Base-by-base conservation (phyloP, 2,113 vertebrate species). In the Pycnonotus jocosus region DNA sequence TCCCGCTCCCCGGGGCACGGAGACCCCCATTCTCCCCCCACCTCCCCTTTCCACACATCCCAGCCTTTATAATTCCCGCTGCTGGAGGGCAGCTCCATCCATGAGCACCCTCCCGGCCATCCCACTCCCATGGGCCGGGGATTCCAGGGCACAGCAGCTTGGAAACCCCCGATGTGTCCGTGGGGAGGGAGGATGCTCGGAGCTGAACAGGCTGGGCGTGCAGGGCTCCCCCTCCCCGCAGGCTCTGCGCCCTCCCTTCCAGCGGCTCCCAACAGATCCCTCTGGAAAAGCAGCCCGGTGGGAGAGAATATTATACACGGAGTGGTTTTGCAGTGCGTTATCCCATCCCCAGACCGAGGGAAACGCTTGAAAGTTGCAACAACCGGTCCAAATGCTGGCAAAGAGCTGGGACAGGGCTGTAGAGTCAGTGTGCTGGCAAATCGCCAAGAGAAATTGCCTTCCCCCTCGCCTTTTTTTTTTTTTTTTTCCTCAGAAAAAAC, bases 101-200 rank as follows among this genome's bases (percentile, higher is more conserved):
- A 2, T 2, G 58, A 8, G 1, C 57, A 4, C 44, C 23, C 21
- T 35, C 44, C 25, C 27, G 35, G 58, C 45, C 31, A 14, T 27
- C 53, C 1, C 3, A 1, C 16, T 20, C 31, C 31, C 69, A 0
- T 10, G 18, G 54, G 57, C 51, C 9, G 6, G 60, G 12, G 4
- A 22, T n/a, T 0, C 0, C 23, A 2, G 60, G 60, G 50, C 50
- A 9, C 25, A 5, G 11, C 3, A 2, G 16, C 47, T 0, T 0
- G 6, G 78, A 25, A 22, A 51, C 1, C 28, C 31, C 60, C 1
- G 4, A 15, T 0, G 47, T 1, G 12, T 10, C 30, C 2, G 37
- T 3, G 50, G 17, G 31, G 30, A 51, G 15, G 35, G 40, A 28
- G 37, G 71, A 68, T 86, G 64, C 50, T 31, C 27, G 2, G 7